Evolutionary conservation across 1,140 invertebrate species (phyloP), one percentile per base, ranked within the genome.

Genomic region (Brachionus angularis): DNA sequence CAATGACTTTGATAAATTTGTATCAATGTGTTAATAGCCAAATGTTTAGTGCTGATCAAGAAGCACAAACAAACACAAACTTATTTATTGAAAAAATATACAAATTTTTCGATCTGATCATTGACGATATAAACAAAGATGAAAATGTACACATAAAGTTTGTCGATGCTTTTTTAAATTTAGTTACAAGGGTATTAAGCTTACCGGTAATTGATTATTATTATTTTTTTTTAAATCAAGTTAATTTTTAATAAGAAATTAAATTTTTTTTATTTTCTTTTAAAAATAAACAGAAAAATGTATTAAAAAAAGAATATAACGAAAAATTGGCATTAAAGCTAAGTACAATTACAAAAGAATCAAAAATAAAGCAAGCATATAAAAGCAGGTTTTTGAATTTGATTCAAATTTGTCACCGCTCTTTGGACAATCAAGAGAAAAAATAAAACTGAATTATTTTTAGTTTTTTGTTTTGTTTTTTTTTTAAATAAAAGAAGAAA

Each of bases 111-210:
- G 27, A 58, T 36, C 34, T 39, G 39, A 39, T 39, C 27, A 39
- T 36, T 21, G 53, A 58, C 25, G 33, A 58, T 12, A 58, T 58
- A 16, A 16, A 39, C 8, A 58, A 58, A 58, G 53, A 58, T 58
- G 53, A 58, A 34, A 58, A 58, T 58, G 36, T 58, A 58, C 53
- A 39, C 33, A 58, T 58, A 39, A 58, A 58, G 39, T 58, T 58
- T 58, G 53, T 58, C 18, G 53, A 58, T 39, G 53, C 53, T 42
- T 58, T 58, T 58, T 34, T 58, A 31, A 58, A 58, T 25, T 58
- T 58, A 21, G 53, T 34, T 7, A 23, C 33, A 10, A 58, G 34
- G 21, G 53, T 58, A 18, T 34, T 58, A 18, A 58, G 14, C 25
- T 39, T 39, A 21, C 34, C 34, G 16, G 53, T 58, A 39, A 27